Evolutionary conservation across 2,797 vertebrate species (phyloP), one percentile per base, ranked within the genome.

Genomic region (Tachyglossus aculeatus): DNA sequence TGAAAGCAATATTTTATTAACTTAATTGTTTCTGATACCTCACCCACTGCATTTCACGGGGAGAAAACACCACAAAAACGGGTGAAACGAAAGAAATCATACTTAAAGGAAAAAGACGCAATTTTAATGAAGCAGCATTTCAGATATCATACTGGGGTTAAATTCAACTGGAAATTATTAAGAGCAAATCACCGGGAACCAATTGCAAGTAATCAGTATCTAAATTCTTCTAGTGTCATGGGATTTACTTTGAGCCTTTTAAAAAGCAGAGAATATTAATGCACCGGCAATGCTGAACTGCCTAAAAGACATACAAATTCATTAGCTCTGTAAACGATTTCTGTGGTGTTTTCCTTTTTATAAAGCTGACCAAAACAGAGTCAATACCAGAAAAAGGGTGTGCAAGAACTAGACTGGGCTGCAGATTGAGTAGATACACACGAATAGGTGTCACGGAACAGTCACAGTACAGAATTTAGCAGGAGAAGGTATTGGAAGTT

Each of bases 51-150:
- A 67, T 87, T 86, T 79, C 67, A 78, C 84, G 67, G 29, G 34
- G 27, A 64, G 40, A 78, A 87, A 89, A 87, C 45, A 80, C 71
- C 0, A 63, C 0, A 87, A 80, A 88, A 86, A 44, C 58, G 44
- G 52, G 58, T 75, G 65, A 87, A 87, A 80, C 88, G 81, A 82
- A 11, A 19, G 14, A 88, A 88, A 83, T 71, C 32, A 68, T 59
- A 67, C 58, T 84, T 72, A 71, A 41, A 58, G 44, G 37, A 67
- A 56, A 57, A 82, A 84, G 81, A 81, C 56, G 61, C 54, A 79
- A 66, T 88, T 90, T 85, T 88, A 89, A 87, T 83, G 69, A 88
- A 82, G 76, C 69, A 80, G 63, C 62, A 77, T 90, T 89, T 77
- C 73, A 88, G 78, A 87, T 90, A 88, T 73, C 74, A 74, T 57